Base-by-base conservation (phyloP, 2,888 invertebrate genomes). In the Coelopa pilipes region DNA sequence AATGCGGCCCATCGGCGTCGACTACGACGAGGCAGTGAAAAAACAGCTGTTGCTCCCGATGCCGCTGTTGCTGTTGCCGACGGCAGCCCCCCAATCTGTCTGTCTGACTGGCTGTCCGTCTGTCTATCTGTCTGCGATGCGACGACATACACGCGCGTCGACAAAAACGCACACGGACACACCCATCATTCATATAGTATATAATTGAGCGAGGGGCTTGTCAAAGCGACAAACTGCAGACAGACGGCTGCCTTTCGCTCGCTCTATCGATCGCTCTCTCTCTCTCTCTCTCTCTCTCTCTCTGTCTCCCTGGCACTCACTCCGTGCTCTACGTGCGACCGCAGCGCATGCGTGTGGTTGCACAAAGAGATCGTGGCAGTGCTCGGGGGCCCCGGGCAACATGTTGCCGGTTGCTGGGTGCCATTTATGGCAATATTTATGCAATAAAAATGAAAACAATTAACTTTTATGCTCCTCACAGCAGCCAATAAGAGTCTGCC, bases 371-470 rank as follows among this genome's bases (percentile, higher is more conserved):
- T 34, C 34, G 34, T 34, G 4, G 34, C 34, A 34, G 2, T 50
- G 13, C 50, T 45, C 7, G 7, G 59, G 24, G 47, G 47, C 21
- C 60, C 17, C 17, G 34, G n/a, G 63, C 70, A 63, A 71, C 63
- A 60, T 71, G 55, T 71, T 71, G 65, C 55, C 34, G 34, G 34
- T 34, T 34, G 34, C 34, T 34, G 34, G 34, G 34, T 63, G 46
- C 63, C 71, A 45, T 71, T 46, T 65, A 71, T 46, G 55, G 71
- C 53, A 62, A 19, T 49, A 21, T 70, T 70, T 50, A 62, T 62
- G 50, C 15, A 24, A 24, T 21, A 62, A 59, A 59, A 70, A 19
- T 59, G 34, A 70, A 59, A 49, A 11, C 70, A 59, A 70, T 70
- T 60, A 59, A 70, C 4, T 21, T 70, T 70, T 59, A 70, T 50